Percentiles rank a stretch among this genome's conserved stretches.
Evolutionary conservation across 2,113 vertebrate genomes (phyloP).

Genomic region (Myotis brandtii): DNA sequence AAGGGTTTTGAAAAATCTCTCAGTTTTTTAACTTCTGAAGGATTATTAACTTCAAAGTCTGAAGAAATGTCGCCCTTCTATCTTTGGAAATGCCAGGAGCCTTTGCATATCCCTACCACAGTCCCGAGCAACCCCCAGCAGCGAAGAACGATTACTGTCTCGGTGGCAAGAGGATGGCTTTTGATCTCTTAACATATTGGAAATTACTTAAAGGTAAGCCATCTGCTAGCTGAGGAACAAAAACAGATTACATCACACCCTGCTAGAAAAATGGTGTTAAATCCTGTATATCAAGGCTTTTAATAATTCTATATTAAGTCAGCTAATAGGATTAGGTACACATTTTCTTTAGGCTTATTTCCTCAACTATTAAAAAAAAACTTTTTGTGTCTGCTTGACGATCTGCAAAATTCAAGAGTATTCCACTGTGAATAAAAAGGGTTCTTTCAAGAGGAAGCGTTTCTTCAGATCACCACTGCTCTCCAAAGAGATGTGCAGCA

Average conservation of each 20-base stretch:
- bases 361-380: conserved; percentile 83
- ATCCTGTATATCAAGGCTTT: conserved; percentile 89
- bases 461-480: conserved; percentile 76
- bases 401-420: conserved; percentile 84
- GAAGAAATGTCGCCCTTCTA: conserved; percentile 96
- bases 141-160: conserved; percentile 92
- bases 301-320: conserved; percentile 92
- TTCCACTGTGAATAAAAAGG: conserved; percentile 80
- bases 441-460: conserved; percentile 75
- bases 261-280: conserved; percentile 91
- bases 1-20: conserved; percentile 86
- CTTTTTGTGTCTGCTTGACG: conserved; percentile 70
- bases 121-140: conserved; percentile 89
- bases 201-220: conserved; percentile 96
- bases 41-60: conserved; percentile 99
- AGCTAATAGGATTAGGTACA: conserved; percentile 92
- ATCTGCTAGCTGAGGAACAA: conserved; percentile 91
- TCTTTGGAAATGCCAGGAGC: conserved; percentile 97
- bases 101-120: conserved; percentile 92
- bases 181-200: conserved; percentile 96
- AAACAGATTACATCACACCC: conserved; percentile 95
- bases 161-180: conserved; percentile 89
- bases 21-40: conserved; percentile 93
- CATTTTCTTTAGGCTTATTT: conserved; percentile 87
- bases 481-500: conserved; percentile 53